These are phyloP conservation scores for Uria lomvia DNA, from an alignment of 2,113 vertebrate genomes.

Conservation along the genomic window DNA sequence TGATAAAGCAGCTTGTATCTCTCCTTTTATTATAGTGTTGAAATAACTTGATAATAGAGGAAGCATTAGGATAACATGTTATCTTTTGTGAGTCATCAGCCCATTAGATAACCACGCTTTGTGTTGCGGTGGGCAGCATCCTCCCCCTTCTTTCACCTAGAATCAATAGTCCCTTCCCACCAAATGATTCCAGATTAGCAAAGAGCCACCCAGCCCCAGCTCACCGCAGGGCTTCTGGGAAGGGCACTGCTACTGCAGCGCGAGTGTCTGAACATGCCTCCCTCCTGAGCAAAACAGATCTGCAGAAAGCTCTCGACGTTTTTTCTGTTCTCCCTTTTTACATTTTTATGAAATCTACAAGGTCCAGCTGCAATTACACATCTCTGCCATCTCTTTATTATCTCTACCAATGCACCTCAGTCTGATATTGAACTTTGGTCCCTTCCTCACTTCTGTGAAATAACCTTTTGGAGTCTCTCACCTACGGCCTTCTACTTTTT, in stretches of 20 bases:
- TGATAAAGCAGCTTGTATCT: slow-evolving; percentile 7
- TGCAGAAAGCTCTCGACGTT: background rate
- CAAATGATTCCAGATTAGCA: background rate
- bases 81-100: background rate
- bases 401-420: background rate
- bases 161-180: slow-evolving; percentile 2
- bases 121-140: background rate
- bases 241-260: background rate
- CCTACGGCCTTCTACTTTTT: background rate
- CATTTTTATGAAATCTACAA: background rate
- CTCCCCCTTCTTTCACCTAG: background rate
- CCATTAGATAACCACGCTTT: slow-evolving; percentile 31
- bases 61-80: slow-evolving; percentile 17
- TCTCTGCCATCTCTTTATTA: slow-evolving; percentile 14
- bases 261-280: background rate
- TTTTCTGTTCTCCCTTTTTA: background rate
- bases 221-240: background rate
- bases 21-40: slow-evolving; percentile 5
- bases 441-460: slow-evolving; percentile 10
- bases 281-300: background rate
- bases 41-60: slow-evolving; percentile 17
- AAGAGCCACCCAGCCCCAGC: background rate
- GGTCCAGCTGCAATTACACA: background rate
- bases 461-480: slow-evolving; percentile 28
- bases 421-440: background rate